Percentiles rank a stretch among this genome's conserved stretches.
Conservation (phyloP, 1,140 invertebrate genomes). For the Ephestia elutella region DNA sequence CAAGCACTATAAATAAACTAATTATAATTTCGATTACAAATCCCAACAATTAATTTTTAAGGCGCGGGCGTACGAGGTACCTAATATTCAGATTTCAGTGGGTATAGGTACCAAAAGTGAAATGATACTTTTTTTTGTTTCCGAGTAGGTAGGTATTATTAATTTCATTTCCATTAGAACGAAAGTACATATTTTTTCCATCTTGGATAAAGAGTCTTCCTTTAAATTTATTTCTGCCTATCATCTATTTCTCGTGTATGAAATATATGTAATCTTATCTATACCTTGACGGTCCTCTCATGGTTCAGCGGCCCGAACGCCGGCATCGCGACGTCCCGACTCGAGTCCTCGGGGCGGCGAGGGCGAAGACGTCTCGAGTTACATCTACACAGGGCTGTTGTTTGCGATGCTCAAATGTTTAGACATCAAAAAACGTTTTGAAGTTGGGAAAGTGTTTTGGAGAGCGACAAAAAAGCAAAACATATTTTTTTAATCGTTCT, state of each 20-base stretch:
- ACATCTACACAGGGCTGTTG: not conserved
- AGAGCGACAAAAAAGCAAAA: not conserved
- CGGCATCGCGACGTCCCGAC: not conserved
- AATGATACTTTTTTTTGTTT: too few relatives aligned
- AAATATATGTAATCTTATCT: not conserved
- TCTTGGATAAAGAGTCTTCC: too few relatives aligned
- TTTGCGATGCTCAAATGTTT: not conserved
- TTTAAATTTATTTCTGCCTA: not conserved
- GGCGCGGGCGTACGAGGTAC: too few relatives aligned
- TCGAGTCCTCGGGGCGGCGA: not conserved
- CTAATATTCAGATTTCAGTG: too few relatives aligned
- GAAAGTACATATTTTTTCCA: too few relatives aligned
- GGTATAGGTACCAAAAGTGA: too few relatives aligned
- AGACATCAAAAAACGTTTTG: not conserved
- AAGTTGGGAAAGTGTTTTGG: not conserved
- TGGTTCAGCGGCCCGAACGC: not conserved
- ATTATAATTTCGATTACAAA: too few relatives aligned
- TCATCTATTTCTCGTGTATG: not conserved
- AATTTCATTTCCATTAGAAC: too few relatives aligned
- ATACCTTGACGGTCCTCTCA: not conserved
- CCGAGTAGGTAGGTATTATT: too few relatives aligned
- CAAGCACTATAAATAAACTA: too few relatives aligned
- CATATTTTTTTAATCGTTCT: not conserved
- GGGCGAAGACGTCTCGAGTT: not conserved
- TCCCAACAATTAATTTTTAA: too few relatives aligned